Base-by-base conservation (phyloP, 2,888 invertebrate species). In the Branchipolynoe longqiensis region DNA sequence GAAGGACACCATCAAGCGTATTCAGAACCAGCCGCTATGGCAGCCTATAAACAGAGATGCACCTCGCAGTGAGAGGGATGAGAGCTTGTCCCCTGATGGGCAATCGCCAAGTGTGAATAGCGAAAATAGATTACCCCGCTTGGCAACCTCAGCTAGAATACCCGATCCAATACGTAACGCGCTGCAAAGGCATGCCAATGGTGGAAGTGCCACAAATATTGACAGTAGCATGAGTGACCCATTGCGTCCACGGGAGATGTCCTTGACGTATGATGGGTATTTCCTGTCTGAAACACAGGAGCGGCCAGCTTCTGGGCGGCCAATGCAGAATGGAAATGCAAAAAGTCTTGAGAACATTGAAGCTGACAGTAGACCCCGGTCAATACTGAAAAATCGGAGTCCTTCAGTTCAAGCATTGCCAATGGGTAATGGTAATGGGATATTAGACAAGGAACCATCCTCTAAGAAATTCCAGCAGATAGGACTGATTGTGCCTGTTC, bases 11-110 rank as follows among this genome's bases (percentile, higher is more conserved):
- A 88, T 89, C 64, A 64, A 64, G 4, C 84, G 85, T 22, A 58
- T 86, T 14, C 89, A 89, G 74, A 82, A 88, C 36, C 87, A 88
- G 48, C 87, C 88, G 3, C 36, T 86, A 18, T 89, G 88, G 86
- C 84, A 84, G 41, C 84, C 84, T 25, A 41, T 36, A 28, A 36
- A 28, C 31, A 83, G 62, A 28, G 28, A 62, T 1, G 54, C 33
- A 6, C 0, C 36, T 12, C n/a, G 1, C 8, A 64, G 22, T 18
- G 83, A 40, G 22, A 64, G 54, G 36, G 14, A 22, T 33, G 82
- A 58, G 33, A 18, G 48, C 4, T 28, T 25, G 14, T 36, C 40
- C 1, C 38, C 69, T 69, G 69, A 69, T 3, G 69, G 69, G 22
- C 36, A 69, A 0, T 22, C 14, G 14, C 14, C 69, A 69, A 4